phyloP scores from a whole-genome alignment of 2,797 vertebrate species.

The Champsocephalus esox region DNA sequence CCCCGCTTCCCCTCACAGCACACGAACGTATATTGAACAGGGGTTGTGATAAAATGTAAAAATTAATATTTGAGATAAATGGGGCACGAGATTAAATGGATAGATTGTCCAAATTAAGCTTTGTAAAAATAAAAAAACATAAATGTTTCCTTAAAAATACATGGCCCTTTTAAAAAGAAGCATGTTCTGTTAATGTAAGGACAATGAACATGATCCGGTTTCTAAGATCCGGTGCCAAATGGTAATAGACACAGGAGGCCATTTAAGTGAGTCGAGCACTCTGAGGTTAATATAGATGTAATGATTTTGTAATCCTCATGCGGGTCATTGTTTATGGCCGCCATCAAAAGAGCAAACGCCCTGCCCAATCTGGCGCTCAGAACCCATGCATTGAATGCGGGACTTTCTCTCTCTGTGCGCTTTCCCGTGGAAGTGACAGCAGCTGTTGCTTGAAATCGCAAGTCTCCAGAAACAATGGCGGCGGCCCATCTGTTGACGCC shows the following conservation, averaged over 20 bases:
- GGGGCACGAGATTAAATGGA: not conserved
- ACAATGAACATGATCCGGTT: constrained; percentile 40
- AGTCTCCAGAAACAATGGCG: constrained; percentile 88
- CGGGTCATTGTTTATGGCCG: constrained; percentile 81
- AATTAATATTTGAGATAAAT: not conserved
- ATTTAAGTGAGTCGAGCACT: constrained; percentile 74
- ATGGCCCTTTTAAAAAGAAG: not conserved
- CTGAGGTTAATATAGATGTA: constrained; percentile 85
- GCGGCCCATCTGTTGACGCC: constrained; percentile 96
- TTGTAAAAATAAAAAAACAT: not conserved
- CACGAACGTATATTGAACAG: not conserved
- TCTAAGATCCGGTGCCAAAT: constrained; percentile 68
- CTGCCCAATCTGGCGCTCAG: constrained; percentile 84
- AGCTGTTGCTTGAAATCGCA: constrained; percentile 96
- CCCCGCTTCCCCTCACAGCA: not conserved
- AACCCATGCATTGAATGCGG: constrained; percentile 74
- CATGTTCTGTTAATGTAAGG: constrained; percentile 19
- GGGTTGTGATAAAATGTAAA: not conserved
- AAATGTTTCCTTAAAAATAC: not conserved
- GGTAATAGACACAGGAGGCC: constrained; percentile 53
- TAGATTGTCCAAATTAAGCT: not conserved
- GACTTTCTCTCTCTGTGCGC: constrained; percentile 71
- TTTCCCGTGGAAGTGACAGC: constrained; percentile 89
- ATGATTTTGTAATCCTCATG: constrained; percentile 87
- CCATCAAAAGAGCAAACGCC: constrained; percentile 87